Evolutionary conservation across 2,888 invertebrate species (phyloP).

Genomic region (Cylindroiulus punctatus): DNA sequence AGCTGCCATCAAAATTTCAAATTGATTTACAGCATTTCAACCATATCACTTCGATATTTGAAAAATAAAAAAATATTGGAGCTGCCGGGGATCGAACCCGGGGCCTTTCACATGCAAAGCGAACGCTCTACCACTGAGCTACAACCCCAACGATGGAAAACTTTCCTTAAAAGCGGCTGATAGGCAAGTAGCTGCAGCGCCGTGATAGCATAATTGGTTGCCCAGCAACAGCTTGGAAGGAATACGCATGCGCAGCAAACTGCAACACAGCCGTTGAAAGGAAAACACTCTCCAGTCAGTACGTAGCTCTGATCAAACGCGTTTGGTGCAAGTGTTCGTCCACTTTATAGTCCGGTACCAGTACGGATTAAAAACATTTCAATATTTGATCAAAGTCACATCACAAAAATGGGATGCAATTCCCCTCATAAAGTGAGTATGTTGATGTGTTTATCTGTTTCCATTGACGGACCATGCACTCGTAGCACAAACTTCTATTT

Average conservation of each 20-base stretch:
- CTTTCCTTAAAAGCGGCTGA: neutral
- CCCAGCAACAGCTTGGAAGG: neutral
- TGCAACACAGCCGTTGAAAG: neutral
- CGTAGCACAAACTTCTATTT: too few species aligned
- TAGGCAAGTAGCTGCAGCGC: neutral
- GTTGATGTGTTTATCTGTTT: neutral
- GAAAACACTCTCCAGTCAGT: neutral
- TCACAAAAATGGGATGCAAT: neutral
- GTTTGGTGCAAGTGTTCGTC: neutral
- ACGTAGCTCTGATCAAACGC: neutral
- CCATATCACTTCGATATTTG: neutral
- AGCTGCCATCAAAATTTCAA: too few species aligned
- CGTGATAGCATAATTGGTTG: neutral
- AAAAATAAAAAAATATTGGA: constrained; percentile 60
- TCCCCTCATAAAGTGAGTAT: neutral
- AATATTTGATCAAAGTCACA: neutral
- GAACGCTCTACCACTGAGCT: constrained; percentile 99
- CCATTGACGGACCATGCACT: too few species aligned
- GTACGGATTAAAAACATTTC: neutral
- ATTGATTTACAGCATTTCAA: too few species aligned
- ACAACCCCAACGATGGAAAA: constrained; percentile 63
- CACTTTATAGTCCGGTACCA: too few species aligned
- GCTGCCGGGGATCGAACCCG: constrained; percentile 97
- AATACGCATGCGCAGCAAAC: neutral
- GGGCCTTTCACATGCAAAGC: constrained; percentile 99